Base-by-base conservation (phyloP, 2,113 vertebrate species). In the Apeltes quadracus region DNA sequence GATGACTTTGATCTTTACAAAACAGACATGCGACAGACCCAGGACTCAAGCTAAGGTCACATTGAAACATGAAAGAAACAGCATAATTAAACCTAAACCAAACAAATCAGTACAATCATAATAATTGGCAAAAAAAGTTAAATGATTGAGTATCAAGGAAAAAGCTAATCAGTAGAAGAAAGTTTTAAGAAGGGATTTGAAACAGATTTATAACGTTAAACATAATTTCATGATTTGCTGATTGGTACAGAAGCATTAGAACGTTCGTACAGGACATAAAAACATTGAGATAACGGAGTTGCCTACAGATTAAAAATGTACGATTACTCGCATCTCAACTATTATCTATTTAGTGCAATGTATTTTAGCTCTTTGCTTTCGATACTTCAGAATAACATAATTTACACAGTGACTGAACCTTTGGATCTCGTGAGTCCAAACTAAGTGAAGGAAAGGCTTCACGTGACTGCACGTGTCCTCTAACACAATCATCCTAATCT, bases 401-500 rank as follows among this genome's bases (percentile, higher is more conserved):
- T 57, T 34, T 5, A 29, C 12, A 62, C 54, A 11, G 22, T 23
- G 15, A 58, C 27, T n/a, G 22, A 15, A 39, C 36, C 48, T 75
- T 2, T 25, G 25, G 70, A 25, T 67, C 61, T 23, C 18, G 54
- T 67, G 56, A 51, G 25, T 69, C 16, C 64, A 44, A 2, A 54
- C 51, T 41, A 51, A 66, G 12, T 69, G 3, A 51, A n/a, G 36
- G 54, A 39, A 64, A 61, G 15, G 1, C 27, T 43, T 78, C 89
- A 93, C 86, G 89, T 92, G 91, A 92, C 79, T 69, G 75, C 89
- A 89, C 85, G 69, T 84, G 90, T 73, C 53, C 75, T 59, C 59
- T 90, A 91, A 94, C 81, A 78, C 59, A 90, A 93, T 93, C 71
- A 88, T 25, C 46, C 73, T 90, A 93, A 94, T 90, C 79, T 58